Evolutionary conservation across 37 sponge, comb jelly and placozoan genomes (phyloP), one percentile per base, ranked within the genome.

Genomic region (Petrosia ficiformis): DNA sequence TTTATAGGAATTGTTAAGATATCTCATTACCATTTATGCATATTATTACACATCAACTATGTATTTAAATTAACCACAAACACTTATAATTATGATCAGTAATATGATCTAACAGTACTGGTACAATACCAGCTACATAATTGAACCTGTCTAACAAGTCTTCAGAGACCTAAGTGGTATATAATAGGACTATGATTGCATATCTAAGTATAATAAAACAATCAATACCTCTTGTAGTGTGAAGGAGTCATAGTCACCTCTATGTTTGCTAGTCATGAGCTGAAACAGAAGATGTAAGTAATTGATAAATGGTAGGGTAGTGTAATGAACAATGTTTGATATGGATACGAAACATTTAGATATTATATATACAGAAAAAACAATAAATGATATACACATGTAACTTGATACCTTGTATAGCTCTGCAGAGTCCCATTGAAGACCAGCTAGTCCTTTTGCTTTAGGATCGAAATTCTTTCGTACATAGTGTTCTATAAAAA

Each of bases 341-440:
- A n/a, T n/a, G n/a, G n/a, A n/a, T n/a, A n/a, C n/a, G n/a, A n/a
- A n/a, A n/a, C n/a, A n/a, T n/a, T n/a, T n/a, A n/a, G n/a, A n/a
- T n/a, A n/a, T n/a, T n/a, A n/a, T n/a, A n/a, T n/a, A n/a, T n/a
- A n/a, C n/a, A n/a, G n/a, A n/a, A n/a, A n/a, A n/a, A n/a, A n/a
- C n/a, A n/a, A n/a, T n/a, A n/a, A n/a, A n/a, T n/a, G n/a, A 48
- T 48, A 48, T 14, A 48, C 14, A 14, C 54, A 48, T 48, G 54
- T 48, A 48, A 48, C 14, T 19, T 19, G 54, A 19, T 32, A 80
- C 81, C 68, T 43, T 43, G n/a, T 30, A 69, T 41, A 90, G 75
- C 56, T 80, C 75, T 19, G 90, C 90, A 64, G 57, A 48, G 74
- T 90, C 90, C 90, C 90, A 90, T 54, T 73, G 41, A 54, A 90